Conservation (phyloP, 1,140 invertebrate species). For the Periplaneta americana region DNA sequence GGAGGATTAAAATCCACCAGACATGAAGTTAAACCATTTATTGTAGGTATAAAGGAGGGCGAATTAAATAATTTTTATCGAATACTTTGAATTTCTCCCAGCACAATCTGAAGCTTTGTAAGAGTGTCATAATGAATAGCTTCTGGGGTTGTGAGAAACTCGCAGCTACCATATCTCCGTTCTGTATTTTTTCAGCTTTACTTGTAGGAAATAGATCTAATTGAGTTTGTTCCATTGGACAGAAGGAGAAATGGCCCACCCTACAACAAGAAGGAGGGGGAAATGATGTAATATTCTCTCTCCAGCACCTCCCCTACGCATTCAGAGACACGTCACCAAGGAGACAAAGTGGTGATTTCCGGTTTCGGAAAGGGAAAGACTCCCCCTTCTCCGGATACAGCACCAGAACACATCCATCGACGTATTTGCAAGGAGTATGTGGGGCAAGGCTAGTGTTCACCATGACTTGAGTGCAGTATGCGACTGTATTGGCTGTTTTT, state of each 20-base stretch:
- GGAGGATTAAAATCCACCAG: too few species aligned
- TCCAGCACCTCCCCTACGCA: neutral
- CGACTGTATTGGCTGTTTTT: neutral
- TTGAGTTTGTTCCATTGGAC: neutral
- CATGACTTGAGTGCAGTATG: neutral
- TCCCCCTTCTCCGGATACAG: neutral
- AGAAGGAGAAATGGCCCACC: neutral
- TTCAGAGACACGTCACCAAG: slow-evolving; percentile 1
- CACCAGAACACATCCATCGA: neutral
- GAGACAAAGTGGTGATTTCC: slow-evolving; percentile 10
- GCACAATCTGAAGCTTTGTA: too few species aligned
- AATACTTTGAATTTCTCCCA: too few species aligned
- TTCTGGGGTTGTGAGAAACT: too few species aligned
- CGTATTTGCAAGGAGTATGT: neutral
- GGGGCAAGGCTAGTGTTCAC: too few species aligned
- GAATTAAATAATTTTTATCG: too few species aligned
- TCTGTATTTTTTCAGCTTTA: neutral
- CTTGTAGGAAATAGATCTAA: neutral
- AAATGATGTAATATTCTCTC: neutral
- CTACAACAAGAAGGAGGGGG: neutral
- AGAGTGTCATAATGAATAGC: too few species aligned
- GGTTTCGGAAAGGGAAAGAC: neutral
- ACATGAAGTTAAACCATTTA: too few species aligned
- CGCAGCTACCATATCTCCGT: too few species aligned
- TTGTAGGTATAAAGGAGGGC: too few species aligned